Percentiles rank a stretch among this genome's conserved stretches.
These are phyloP conservation scores for Eupithecia abbreviata DNA, from an alignment of 2,888 invertebrate species.

Conservation along the genomic window DNA sequence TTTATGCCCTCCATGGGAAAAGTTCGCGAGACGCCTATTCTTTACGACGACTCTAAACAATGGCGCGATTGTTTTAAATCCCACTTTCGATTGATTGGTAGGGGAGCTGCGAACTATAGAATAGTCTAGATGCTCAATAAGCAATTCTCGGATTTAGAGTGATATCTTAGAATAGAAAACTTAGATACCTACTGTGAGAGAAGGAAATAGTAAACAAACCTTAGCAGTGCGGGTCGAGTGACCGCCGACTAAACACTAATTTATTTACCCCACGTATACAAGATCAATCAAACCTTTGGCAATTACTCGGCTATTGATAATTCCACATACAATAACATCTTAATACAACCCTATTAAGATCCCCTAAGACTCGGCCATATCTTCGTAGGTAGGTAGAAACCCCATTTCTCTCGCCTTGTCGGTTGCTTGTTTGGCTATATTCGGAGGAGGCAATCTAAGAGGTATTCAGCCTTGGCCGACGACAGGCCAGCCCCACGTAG, in stretches of 20 bases:
- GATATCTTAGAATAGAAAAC: too few relatives aligned
- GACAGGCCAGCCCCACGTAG: conserved; percentile 70
- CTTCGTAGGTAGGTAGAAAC: conserved; percentile 34
- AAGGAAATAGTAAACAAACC: conserved; percentile 26
- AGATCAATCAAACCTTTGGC: conserved; percentile 39
- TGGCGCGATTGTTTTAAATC: conserved; percentile 54
- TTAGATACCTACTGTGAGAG: background rate
- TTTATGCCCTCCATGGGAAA: conserved; percentile 82
- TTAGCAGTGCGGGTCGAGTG: conserved; percentile 25
- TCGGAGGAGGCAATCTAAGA: conserved; percentile 79
- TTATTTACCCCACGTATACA: conserved; percentile 34
- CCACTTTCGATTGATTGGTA: conserved; percentile 44
- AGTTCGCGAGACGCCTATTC: conserved; percentile 76
- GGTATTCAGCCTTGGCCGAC: conserved; percentile 73
- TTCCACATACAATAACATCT: conserved; percentile 45
- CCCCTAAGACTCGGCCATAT: conserved; percentile 41
- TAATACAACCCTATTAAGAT: conserved; percentile 50
- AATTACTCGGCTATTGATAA: conserved; percentile 46
- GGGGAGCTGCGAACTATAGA: conserved; percentile 10
- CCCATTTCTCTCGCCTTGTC: conserved; percentile 68
- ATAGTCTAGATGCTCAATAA: conserved; percentile 1
- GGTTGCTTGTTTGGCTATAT: conserved; percentile 76
- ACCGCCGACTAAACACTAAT: conserved; percentile 31
- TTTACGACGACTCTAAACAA: conserved; percentile 70
- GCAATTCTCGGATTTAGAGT: background rate